Evolutionary conservation across 2,797 vertebrate genomes (phyloP).

Genomic region (Kryptopterus vitreolus): DNA sequence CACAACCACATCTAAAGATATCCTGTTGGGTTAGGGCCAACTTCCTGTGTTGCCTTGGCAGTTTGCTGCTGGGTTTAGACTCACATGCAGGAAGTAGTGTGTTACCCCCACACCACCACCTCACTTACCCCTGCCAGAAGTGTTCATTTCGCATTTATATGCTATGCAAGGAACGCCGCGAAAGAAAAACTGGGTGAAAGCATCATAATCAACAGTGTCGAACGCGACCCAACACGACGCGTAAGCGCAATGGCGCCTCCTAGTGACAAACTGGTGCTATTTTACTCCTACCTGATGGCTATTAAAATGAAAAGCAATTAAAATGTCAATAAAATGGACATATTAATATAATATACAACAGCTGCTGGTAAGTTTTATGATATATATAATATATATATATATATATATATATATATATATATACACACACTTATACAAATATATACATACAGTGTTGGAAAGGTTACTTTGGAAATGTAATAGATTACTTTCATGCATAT

Average conservation of each 20-base stretch:
- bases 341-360: background rate
- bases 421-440: no score
- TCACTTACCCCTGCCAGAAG: conserved; percentile 22
- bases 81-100: conserved; percentile 40
- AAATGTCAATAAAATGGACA: no score
- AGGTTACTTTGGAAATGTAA: no score
- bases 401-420: no score
- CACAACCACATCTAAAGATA: conserved; percentile 72
- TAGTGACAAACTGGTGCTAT: conserved; percentile 19
- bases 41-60: conserved; percentile 67
- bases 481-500: no score
- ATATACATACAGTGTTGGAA: no score
- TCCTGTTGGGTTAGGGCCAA: conserved; percentile 67
- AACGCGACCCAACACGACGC: no score
- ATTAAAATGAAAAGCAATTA: background rate
- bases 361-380: background rate
- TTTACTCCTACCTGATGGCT: background rate
- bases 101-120: no score
- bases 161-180: background rate
- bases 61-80: conserved; percentile 36
- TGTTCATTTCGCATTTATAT: background rate
- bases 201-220: background rate
- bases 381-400: no score
- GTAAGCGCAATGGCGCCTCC: conserved; percentile 39
- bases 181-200: background rate